Percentiles rank a stretch among this genome's conserved stretches.
These are phyloP conservation scores for Leptoclinus maculatus DNA, from an alignment of 2,797 vertebrate species.

Conservation along the genomic window DNA sequence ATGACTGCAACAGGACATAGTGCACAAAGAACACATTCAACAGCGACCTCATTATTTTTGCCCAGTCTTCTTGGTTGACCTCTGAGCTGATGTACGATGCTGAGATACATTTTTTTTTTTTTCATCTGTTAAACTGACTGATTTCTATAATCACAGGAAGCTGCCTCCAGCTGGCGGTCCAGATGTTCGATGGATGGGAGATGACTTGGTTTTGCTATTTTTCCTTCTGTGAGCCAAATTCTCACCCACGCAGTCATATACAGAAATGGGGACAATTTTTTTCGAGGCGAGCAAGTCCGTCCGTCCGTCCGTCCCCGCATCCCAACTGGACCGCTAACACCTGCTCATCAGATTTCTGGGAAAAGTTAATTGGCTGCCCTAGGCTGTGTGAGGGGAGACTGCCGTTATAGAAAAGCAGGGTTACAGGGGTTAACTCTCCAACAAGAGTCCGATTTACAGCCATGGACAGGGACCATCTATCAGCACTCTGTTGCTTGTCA, in stretches of 20 bases:
- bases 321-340: slow-evolving; percentile 69
- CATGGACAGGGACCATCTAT: slow-evolving; percentile 77
- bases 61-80: slow-evolving; percentile 44
- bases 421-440: slow-evolving; percentile 79
- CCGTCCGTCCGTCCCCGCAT: slow-evolving; percentile 54
- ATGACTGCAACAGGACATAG: slow-evolving; percentile 19
- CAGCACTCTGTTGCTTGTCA: slow-evolving; percentile 76
- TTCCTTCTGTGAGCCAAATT: slow-evolving; percentile 33
- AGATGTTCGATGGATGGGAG: slow-evolving; percentile 59
- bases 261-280: slow-evolving; percentile 35
- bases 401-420: slow-evolving; percentile 75
- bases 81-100: slow-evolving; percentile 7
- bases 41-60: slow-evolving; percentile 37
- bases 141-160: slow-evolving; percentile 65
- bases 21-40: slow-evolving; percentile 50
- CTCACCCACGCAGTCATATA: slow-evolving; percentile 56
- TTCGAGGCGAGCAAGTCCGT: slow-evolving; percentile 44
- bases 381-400: slow-evolving; percentile 69
- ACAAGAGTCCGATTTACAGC: slow-evolving; percentile 82
- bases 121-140: slow-evolving; percentile 34
- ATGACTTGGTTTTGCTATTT: slow-evolving; percentile 43
- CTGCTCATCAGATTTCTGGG: slow-evolving; percentile 77
- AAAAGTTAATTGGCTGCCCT: slow-evolving; percentile 73
- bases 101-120: slow-evolving; percentile 30
- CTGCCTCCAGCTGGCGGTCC: slow-evolving; percentile 59